These are phyloP conservation scores for Amazona finschi DNA, from an alignment of 2,797 vertebrate genomes.

Conservation along the genomic window DNA sequence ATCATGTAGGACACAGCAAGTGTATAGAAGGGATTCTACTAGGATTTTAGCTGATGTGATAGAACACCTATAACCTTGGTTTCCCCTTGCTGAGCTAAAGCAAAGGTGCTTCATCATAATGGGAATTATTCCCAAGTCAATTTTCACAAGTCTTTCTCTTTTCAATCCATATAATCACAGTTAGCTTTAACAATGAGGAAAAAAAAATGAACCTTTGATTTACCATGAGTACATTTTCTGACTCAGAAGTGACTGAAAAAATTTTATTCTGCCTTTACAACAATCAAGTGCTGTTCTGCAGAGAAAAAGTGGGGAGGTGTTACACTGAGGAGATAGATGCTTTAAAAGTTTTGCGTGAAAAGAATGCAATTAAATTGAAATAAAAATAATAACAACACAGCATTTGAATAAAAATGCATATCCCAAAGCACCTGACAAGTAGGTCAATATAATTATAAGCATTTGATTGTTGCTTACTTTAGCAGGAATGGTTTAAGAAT, in stretches of 20 bases:
- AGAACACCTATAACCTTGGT: conserved; percentile 48
- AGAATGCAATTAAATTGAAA: conserved; percentile 7
- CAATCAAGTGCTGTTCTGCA: not conserved
- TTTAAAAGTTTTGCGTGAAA: not conserved
- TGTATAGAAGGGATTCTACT: not conserved
- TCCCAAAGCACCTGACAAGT: not conserved
- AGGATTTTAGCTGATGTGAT: not conserved
- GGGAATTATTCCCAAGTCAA: conserved; percentile 47
- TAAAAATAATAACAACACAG: not conserved
- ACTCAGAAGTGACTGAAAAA: not conserved
- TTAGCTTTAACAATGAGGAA: not conserved
- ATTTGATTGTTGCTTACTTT: not conserved
- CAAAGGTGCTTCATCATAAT: conserved; percentile 57
- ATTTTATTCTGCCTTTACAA: not conserved
- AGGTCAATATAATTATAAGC: not conserved
- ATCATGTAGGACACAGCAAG: conserved; percentile 4
- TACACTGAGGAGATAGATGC: accelerated
- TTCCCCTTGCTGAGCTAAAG: conserved; percentile 25
- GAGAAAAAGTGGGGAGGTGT: not conserved
- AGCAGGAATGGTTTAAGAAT: not conserved
- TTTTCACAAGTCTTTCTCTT: conserved; percentile 24
- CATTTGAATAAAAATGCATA: conserved; percentile 1
- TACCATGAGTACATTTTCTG: not conserved
- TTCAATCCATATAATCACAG: conserved; percentile 16
- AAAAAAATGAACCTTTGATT: not conserved